Conservation (phyloP, 2,888 invertebrate genomes). For the Epistrophe grossulariae region DNA sequence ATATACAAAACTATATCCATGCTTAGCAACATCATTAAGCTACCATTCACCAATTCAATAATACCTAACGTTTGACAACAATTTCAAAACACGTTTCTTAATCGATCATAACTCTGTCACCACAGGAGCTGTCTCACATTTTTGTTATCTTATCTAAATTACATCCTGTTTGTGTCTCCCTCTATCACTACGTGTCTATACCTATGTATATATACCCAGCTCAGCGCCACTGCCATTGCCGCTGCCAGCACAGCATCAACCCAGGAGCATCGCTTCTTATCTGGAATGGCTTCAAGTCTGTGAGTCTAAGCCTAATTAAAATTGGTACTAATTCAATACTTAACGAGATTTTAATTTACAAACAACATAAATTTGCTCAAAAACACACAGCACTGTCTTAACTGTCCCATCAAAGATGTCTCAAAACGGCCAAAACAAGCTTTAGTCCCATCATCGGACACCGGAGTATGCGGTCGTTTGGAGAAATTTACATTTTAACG, state of each 20-base stretch:
- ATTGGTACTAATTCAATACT: slow-evolving; percentile 65
- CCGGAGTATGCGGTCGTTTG: slow-evolving; percentile 51
- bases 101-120: slow-evolving; percentile 48
- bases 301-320: slow-evolving; percentile 63
- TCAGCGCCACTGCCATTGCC: too few species aligned
- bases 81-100: slow-evolving; percentile 52
- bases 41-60: slow-evolving; percentile 17
- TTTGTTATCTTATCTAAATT: slow-evolving; percentile 68
- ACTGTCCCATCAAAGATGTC: slow-evolving; percentile 5
- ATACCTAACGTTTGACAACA: slow-evolving; percentile 38
- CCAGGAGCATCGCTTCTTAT: slow-evolving; percentile 15
- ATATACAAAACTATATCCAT: slow-evolving; percentile 15
- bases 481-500: slow-evolving; percentile 71
- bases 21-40: slow-evolving; percentile 37
- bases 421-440: slow-evolving; percentile 48
- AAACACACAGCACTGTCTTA: slow-evolving; percentile 20
- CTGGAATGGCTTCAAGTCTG: slow-evolving; percentile 3
- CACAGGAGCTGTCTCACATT: slow-evolving; percentile 61
- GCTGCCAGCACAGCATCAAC: background rate
- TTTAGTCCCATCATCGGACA: slow-evolving; percentile 26
- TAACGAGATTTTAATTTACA: slow-evolving; percentile 68
- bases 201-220: too few species aligned
- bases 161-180: slow-evolving; percentile 14
- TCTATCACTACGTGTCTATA: background rate
- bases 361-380: slow-evolving; percentile 60